Evolutionary conservation across 2,113 vertebrate genomes (phyloP), one percentile per base, ranked within the genome.

Genomic region (Tyto alba): DNA sequence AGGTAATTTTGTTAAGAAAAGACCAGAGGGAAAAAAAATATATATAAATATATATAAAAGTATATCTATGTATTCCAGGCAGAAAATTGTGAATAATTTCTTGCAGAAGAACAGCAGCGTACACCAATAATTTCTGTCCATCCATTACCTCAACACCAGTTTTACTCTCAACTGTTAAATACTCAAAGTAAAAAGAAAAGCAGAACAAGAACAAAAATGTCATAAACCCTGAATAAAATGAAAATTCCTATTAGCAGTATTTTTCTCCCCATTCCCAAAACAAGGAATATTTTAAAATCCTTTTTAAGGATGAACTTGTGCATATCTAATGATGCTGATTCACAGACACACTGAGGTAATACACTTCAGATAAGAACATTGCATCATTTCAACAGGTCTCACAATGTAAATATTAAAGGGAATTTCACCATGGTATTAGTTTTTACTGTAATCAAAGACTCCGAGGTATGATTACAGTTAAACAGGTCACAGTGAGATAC

Each of bases 281-380:
- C 30, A 15, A 29, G 68, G 64, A 78, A 85, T 82, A 92, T 30
- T 90, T 96, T 93, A 89, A 69, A 92, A 88, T 77, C 77, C 66
- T 96, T 97, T 96, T 81, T 85, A 85, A 95, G 32, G 72, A 96
- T 98, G 98, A 98, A 95, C 97, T 98, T 98, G 99, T 96, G 85
- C 75, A 71, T 95, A 94, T 91, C 93, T 97, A 97, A 97, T 90
- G 96, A 94, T 98, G 98, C 97, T 98, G 98, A 98, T 97, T 98
- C 98, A 98, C 94, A 96, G 96, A 93, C 92, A 96, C 66, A 85
- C 80, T 98, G 97, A 97, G 97, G 97, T 98, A 98, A 98, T 97
- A 96, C 89, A 95, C 95, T 98, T 96, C 91, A 73, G 84, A 91
- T 50, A 86, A 95, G 76, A 88, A 94, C 94, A 97, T 98, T 97